phyloP scores from a whole-genome alignment of 37 sponge, comb jelly and placozoan species.

The Lycopodina hypogea region DNA sequence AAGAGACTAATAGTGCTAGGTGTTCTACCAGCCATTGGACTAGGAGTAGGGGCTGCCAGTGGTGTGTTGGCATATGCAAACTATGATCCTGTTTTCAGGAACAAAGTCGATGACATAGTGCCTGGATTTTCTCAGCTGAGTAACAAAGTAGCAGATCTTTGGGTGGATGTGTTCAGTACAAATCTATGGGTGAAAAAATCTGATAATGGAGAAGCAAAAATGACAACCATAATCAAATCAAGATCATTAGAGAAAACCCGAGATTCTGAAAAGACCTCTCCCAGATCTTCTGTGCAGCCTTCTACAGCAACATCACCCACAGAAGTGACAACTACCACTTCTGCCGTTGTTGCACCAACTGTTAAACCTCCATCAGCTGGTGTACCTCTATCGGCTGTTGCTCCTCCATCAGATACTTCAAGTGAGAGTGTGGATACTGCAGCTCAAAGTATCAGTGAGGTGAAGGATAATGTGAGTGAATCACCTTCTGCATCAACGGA shows the following conservation, averaged over 20 bases:
- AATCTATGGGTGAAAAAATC: not conserved
- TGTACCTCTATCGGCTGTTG: too few relatives aligned
- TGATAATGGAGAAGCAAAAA: too few relatives aligned
- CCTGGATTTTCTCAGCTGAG: constrained; percentile 55
- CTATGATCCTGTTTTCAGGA: constrained; percentile 44
- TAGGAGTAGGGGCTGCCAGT: constrained; percentile 2
- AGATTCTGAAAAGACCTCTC: not conserved
- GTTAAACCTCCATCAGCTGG: not conserved
- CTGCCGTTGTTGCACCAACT: not conserved
- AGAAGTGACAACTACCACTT: not conserved
- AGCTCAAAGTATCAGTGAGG: too few relatives aligned
- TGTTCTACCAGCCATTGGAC: not conserved
- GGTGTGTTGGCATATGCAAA: constrained; percentile 43
- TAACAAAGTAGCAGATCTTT: constrained; percentile 21
- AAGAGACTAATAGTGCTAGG: not conserved
- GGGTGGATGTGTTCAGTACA: not conserved
- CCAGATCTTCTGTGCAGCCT: not conserved
- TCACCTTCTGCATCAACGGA: too few relatives aligned
- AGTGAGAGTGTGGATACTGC: too few relatives aligned
- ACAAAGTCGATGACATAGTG: constrained; percentile 25
- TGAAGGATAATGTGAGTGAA: too few relatives aligned
- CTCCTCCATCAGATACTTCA: too few relatives aligned
- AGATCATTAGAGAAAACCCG: not conserved
- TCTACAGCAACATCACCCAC: not conserved
- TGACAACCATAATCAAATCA: too few relatives aligned